Percentiles rank a stretch among this genome's conserved stretches.
Evolutionary conservation across 2,888 invertebrate species (phyloP).

Genomic region (Hyppa rectilinea): DNA sequence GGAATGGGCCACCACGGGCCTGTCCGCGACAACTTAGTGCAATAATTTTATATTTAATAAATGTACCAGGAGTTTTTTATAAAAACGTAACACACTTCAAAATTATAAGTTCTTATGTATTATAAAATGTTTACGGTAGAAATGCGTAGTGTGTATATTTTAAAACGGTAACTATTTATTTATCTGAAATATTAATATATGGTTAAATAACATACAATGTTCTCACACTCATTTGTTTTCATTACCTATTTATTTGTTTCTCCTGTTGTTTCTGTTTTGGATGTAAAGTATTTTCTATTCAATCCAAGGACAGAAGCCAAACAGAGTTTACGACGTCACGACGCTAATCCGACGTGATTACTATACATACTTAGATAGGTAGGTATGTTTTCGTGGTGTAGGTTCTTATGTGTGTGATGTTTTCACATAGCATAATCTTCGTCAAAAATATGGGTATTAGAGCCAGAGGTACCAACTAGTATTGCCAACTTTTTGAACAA

Average conservation of each 20-base stretch:
- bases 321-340: too few relatives aligned
- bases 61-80: constrained; percentile 68
- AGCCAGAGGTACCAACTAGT: too few relatives aligned
- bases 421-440: too few relatives aligned
- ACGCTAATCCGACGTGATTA: background rate
- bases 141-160: constrained; percentile 75
- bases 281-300: background rate
- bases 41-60: constrained; percentile 72
- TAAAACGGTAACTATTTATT: constrained; percentile 83
- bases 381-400: too few relatives aligned
- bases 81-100: constrained; percentile 66
- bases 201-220: constrained; percentile 81
- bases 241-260: constrained; percentile 57
- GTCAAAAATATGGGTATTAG: too few relatives aligned
- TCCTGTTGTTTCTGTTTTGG: background rate
- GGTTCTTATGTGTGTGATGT: too few relatives aligned
- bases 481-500: too few relatives aligned
- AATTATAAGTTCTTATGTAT: constrained; percentile 79
- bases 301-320: background rate
- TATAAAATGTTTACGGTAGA: constrained; percentile 79
- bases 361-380: too few relatives aligned
- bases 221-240: constrained; percentile 72
- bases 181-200: constrained; percentile 86
- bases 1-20: constrained; percentile 24
- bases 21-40: constrained; percentile 65